phyloP scores from a whole-genome alignment of 2,888 invertebrate species.

The Dichetophora obliterata region DNA sequence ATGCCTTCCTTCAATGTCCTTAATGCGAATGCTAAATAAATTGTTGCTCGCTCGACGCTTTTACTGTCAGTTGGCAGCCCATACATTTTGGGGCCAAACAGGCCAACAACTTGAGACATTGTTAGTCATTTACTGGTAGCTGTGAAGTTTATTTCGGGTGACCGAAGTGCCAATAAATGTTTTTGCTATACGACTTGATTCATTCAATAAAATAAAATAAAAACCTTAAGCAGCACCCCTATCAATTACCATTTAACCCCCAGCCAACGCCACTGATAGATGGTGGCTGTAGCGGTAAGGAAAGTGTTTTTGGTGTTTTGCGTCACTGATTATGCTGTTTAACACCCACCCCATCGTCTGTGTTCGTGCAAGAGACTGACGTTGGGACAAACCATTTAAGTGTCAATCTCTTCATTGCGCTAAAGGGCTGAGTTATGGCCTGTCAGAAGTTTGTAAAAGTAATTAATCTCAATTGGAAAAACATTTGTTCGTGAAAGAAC shows the following conservation, averaged over 20 bases:
- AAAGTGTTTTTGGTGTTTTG: conserved; percentile 29
- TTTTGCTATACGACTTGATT: conserved; percentile 23
- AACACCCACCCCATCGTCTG: conserved; percentile 59
- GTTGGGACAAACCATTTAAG: conserved; percentile 17
- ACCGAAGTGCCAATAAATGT: conserved; percentile 45
- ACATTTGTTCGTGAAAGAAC: conserved; percentile 51
- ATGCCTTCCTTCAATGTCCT: conserved; percentile 17
- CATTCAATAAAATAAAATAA: conserved; percentile 46
- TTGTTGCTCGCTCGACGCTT: conserved; percentile 15
- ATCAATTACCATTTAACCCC: conserved; percentile 38
- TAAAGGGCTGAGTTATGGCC: conserved; percentile 47
- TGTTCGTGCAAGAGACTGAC: background rate
- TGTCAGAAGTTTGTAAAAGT: conserved; percentile 52
- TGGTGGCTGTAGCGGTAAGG: background rate
- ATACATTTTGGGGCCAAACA: background rate
- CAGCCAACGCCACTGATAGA: background rate
- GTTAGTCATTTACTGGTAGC: conserved; percentile 39
- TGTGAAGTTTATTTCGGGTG: conserved; percentile 38
- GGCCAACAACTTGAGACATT: conserved; percentile 10
- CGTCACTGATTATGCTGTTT: conserved; percentile 49
- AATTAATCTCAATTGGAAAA: conserved; percentile 66
- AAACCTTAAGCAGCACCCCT: conserved; percentile 37
- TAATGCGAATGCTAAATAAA: conserved; percentile 22
- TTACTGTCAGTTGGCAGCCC: background rate
- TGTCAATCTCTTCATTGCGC: conserved; percentile 33